Base-by-base conservation (phyloP, 2,113 vertebrate species). In the Toxostoma redivivum region DNA sequence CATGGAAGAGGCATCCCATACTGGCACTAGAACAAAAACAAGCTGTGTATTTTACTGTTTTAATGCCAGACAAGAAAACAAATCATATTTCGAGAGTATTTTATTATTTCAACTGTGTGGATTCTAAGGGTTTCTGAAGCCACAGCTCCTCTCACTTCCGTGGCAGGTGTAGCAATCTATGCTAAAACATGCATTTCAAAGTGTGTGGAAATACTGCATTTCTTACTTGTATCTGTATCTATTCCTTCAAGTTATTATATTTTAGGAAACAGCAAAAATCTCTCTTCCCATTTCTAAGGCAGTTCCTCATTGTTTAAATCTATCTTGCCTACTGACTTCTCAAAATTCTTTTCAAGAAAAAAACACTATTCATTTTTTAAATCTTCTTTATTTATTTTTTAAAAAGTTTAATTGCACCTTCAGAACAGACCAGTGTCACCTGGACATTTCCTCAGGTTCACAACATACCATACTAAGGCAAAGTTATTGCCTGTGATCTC, bases 111-210 rank as follows among this genome's bases (percentile, higher is more conserved):
- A 71, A 2, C 35, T 45, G 20, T 0, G 1, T 71, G 80, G 56
- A 51, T 47, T 77, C 62, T 42, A 77, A 90, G 7, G 30, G 37
- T 50, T 88, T 82, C 67, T 72, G 54, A 92, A 86, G 58, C n/a
- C 76, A 80, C 42, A 88, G 28, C 50, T 83, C 42, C 45, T 73
- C 44, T 70, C n/a, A 6, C 1, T 6, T 54, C 51, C 61, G 51
- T 74, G 38, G 48, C 67, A 94, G 58, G 10, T 15, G 40, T 1
- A 71, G 44, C 58, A 69, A 67, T 27, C 72, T 15, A 3, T 61
- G 35, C 50, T 65, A 65, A 86, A 96, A 90, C 18, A 45, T n/a
- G 44, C 47, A 66, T 9, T 70, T 78, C 67, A 64, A 86, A 86
- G 2, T 53, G 28, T 61, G 69, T 76, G 54, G 35, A 94, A 86